Conservation (phyloP, 2,113 vertebrate species). For the Anhinga anhinga region DNA sequence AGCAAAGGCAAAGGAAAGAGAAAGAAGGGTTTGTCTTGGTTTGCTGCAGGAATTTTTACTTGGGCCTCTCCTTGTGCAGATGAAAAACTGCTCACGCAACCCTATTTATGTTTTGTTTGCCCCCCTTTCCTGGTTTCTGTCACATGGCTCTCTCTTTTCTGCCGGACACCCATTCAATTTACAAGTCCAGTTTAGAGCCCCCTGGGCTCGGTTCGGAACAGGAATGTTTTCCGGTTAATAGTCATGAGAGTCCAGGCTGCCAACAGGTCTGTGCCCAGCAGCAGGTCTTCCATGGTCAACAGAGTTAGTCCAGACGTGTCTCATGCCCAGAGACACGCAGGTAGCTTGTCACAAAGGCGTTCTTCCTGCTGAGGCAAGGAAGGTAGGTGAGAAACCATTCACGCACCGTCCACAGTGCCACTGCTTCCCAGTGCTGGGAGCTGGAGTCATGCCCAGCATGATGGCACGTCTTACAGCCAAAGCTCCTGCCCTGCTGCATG, state of each 20-base stretch:
- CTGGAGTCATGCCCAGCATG: not conserved
- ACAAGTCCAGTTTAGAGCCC: not conserved
- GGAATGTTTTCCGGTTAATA: not conserved
- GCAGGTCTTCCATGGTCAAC: not conserved
- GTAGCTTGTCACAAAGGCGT: not conserved
- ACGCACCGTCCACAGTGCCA: not conserved
- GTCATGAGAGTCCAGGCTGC: not conserved
- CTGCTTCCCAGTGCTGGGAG: not conserved
- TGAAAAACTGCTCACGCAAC: not conserved
- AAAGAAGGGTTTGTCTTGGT: slow-evolving; percentile 52
- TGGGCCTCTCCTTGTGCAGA: not conserved
- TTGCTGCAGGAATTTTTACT: not conserved
- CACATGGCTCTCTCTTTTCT: not conserved
- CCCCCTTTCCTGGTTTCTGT: not conserved
- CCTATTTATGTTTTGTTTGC: not conserved
- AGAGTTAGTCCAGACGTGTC: not conserved
- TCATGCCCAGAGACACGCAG: not conserved
- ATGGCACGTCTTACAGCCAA: not conserved
- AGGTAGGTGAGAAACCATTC: not conserved
- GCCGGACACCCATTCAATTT: not conserved
- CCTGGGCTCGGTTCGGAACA: accelerated
- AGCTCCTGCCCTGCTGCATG: accelerated
- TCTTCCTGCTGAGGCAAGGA: not conserved
- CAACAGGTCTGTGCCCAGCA: not conserved
- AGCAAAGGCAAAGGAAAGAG: slow-evolving; percentile 43